A percentile compares a stretch with the other conserved stretches of the same genome.
These are phyloP conservation scores for Salvelinus sp. DNA, from an alignment of 2,113 vertebrate genomes.

Conservation along the genomic window DNA sequence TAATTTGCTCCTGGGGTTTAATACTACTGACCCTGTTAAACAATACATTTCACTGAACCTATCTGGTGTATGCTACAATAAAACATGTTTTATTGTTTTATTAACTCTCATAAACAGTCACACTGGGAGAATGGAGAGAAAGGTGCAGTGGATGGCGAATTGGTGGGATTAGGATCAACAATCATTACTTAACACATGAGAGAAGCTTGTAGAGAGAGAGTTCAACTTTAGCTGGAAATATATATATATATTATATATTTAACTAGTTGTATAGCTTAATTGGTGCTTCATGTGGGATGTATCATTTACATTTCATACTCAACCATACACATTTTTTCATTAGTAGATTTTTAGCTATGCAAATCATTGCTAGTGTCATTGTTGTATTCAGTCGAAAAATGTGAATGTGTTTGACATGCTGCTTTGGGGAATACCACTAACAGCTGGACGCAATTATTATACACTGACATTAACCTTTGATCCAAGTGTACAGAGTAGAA, in stretches of 20 bases:
- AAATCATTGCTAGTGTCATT: too few species aligned
- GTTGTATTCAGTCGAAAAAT: too few species aligned
- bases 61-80: too few species aligned
- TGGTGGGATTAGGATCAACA: constrained; percentile 76
- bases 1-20: too few species aligned
- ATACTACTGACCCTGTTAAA: too few species aligned
- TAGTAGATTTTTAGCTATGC: too few species aligned
- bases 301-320: neutral
- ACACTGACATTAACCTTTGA: neutral
- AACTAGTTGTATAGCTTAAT: neutral
- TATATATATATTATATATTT: neutral
- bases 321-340: neutral
- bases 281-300: neutral
- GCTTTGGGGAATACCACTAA: too few species aligned
- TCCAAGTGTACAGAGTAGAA: neutral
- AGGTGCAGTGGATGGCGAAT: constrained; percentile 82
- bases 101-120: constrained; percentile 56
- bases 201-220: constrained; percentile 58
- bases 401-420: too few species aligned
- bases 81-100: constrained; percentile 28
- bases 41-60: too few species aligned
- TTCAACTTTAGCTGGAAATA: constrained; percentile 34
- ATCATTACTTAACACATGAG: constrained; percentile 85
- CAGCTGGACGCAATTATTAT: neutral
- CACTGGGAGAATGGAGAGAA: constrained; percentile 68